Conservation (phyloP, 2,888 invertebrate species). For the Harpalus rufipes region DNA sequence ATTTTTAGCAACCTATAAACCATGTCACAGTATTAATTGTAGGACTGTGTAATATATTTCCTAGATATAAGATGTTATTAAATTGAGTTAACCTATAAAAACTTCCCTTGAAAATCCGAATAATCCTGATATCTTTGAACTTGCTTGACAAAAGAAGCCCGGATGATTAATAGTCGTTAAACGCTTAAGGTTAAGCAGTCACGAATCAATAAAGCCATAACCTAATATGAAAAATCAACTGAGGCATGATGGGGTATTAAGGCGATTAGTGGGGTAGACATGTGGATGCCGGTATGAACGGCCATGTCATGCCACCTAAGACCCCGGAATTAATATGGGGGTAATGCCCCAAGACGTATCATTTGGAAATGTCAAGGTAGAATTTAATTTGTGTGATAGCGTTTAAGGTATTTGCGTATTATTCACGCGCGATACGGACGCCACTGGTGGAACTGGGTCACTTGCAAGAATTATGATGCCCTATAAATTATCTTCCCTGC, state of each 20-base stretch:
- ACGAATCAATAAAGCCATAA: slow-evolving; percentile 30
- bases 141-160: slow-evolving; percentile 11
- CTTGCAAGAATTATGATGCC: background rate
- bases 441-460: slow-evolving; percentile 37
- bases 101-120: background rate
- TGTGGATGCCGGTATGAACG: slow-evolving; percentile 9
- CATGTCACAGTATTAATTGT: too few relatives aligned
- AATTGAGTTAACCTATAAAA: slow-evolving; percentile 8
- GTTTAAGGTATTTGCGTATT: slow-evolving; percentile 69
- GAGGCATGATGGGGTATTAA: slow-evolving; percentile 12
- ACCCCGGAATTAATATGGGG: slow-evolving; percentile 60
- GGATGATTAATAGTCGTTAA: slow-evolving; percentile 26
- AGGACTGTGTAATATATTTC: background rate
- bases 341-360: slow-evolving; percentile 67
- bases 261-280: slow-evolving; percentile 28
- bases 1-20: too few relatives aligned
- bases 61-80: background rate
- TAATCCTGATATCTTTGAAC: slow-evolving; percentile 10
- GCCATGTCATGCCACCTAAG: slow-evolving; percentile 26
- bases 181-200: slow-evolving; percentile 23
- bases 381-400: slow-evolving; percentile 70
- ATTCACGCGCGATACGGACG: slow-evolving; percentile 64
- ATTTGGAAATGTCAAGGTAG: slow-evolving; percentile 71
- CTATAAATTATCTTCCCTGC: slow-evolving; percentile 14
- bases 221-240: slow-evolving; percentile 45